phyloP scores from a whole-genome alignment of 1,140 invertebrate species.

The Danaus melanippus region DNA sequence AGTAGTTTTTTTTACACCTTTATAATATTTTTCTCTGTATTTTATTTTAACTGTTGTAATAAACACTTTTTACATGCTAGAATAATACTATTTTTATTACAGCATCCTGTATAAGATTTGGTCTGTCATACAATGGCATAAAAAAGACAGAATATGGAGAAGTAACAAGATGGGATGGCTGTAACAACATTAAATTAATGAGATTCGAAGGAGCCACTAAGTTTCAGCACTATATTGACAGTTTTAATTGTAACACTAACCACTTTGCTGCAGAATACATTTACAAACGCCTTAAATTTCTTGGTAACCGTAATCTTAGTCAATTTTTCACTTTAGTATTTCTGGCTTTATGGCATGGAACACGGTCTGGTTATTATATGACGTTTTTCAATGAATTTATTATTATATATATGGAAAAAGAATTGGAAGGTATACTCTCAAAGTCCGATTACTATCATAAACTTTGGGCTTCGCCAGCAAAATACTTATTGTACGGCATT shows the following conservation, averaged over 20 bases:
- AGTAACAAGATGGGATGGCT: constrained; percentile 84
- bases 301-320: constrained; percentile 88
- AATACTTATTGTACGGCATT: constrained; percentile 70
- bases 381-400: constrained; percentile 94
- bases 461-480: constrained; percentile 55
- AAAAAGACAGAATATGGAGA: constrained; percentile 67
- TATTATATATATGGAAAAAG: constrained; percentile 89
- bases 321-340: constrained; percentile 87
- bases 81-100: constrained; percentile 25
- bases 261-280: constrained; percentile 92
- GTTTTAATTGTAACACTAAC: constrained; percentile 96
- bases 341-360: constrained; percentile 94
- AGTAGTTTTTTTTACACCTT: background rate
- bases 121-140: constrained; percentile 86
- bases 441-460: constrained; percentile 67
- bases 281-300: constrained; percentile 92
- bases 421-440: constrained; percentile 72
- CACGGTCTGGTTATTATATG: constrained; percentile 92
- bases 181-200: constrained; percentile 85
- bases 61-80: no score
- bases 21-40: background rate
- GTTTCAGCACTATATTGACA: constrained; percentile 87
- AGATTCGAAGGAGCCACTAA: constrained; percentile 85
- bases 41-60: no score
- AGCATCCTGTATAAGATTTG: constrained; percentile 76